These are phyloP conservation scores for Centropus unirufus DNA, from an alignment of 2,113 vertebrate genomes.

Conservation along the genomic window DNA sequence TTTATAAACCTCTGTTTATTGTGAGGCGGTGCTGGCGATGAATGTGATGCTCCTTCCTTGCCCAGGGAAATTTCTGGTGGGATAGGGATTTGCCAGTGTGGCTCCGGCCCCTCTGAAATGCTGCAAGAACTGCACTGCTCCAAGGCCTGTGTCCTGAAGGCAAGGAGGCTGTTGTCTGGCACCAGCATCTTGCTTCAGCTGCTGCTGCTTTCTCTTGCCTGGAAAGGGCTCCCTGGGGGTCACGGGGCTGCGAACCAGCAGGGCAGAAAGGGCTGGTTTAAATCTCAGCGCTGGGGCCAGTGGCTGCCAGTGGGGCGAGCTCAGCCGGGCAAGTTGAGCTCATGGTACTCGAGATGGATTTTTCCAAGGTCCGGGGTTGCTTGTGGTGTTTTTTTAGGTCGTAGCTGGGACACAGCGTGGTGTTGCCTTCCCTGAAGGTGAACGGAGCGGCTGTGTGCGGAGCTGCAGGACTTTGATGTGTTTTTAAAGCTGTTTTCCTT, in stretches of 20 bases:
- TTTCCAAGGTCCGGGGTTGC: background rate
- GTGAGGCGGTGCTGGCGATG: background rate
- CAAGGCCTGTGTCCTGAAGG: background rate
- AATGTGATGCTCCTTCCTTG: background rate
- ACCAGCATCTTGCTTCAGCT: background rate
- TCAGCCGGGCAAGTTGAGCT: background rate
- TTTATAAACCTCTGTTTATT: background rate
- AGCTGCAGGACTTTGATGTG: background rate
- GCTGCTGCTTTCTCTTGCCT: background rate
- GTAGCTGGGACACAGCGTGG: background rate
- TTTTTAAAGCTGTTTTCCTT: background rate
- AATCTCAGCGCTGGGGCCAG: background rate
- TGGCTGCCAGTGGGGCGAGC: background rate
- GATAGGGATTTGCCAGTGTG: accelerated
- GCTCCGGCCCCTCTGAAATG: background rate
- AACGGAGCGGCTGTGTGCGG: accelerated
- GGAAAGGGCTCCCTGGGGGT: background rate
- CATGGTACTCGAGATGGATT: background rate
- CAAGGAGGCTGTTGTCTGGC: background rate
- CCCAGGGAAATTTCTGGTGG: background rate
- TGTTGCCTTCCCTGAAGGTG: background rate
- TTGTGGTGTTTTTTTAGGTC: background rate
- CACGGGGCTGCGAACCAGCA: accelerated
- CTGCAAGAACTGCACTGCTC: background rate
- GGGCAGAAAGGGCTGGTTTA: background rate